Conservation (phyloP, 2,888 invertebrate species). For the Sturmia bella region DNA sequence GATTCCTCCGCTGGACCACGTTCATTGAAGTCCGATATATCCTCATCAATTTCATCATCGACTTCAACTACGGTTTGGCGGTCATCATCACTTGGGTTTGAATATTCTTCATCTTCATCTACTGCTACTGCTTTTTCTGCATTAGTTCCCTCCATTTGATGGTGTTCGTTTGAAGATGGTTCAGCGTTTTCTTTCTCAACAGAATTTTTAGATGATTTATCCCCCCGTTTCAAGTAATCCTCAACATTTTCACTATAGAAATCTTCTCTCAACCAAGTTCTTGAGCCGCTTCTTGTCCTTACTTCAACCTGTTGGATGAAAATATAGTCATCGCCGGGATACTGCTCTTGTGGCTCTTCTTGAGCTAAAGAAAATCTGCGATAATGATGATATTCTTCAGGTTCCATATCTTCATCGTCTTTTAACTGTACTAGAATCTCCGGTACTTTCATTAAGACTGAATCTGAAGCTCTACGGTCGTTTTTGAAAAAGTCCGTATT, state of each 20-base stretch:
- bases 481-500: constrained; percentile 77
- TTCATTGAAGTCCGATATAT: constrained; percentile 79
- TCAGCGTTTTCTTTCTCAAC: not conserved
- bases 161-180: not conserved
- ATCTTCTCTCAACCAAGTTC: constrained; percentile 77
- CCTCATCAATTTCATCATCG: constrained; percentile 80
- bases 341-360: constrained; percentile 78
- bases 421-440: constrained; percentile 74
- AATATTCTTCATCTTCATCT: constrained; percentile 73
- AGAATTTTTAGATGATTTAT: not conserved
- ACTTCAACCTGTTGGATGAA: constrained; percentile 78
- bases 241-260: constrained; percentile 74
- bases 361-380: constrained; percentile 79
- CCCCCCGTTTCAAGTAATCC: constrained; percentile 4
- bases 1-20: constrained; percentile 80
- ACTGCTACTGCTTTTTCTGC: not conserved
- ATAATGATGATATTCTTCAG: constrained; percentile 81
- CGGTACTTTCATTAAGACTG: constrained; percentile 76
- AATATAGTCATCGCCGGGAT: constrained; percentile 77
- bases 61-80: constrained; percentile 81
- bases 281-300: constrained; percentile 75
- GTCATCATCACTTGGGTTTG: constrained; percentile 80
- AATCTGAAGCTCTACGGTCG: constrained; percentile 80
- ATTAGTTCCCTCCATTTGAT: not conserved
- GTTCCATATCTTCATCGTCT: constrained; percentile 75